Evolutionary conservation across 1,140 invertebrate species (phyloP).

Genomic region (Caenorhabditis inopinata): DNA sequence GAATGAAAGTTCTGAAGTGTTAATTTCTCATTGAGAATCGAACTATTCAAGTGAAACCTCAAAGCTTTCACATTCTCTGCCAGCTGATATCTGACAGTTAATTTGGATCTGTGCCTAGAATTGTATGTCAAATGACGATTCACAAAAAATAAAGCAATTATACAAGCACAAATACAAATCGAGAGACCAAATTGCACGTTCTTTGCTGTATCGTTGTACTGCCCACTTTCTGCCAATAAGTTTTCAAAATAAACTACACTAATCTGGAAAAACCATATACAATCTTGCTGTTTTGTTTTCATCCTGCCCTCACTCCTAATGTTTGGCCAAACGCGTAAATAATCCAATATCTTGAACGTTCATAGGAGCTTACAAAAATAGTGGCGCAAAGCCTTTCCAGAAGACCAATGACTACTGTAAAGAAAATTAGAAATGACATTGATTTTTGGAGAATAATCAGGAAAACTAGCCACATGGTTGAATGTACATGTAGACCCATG

Average conservation of each 20-base stretch:
- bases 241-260: not conserved
- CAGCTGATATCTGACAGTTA: conserved; percentile 17
- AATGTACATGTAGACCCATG: conserved; percentile 9
- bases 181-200: not conserved
- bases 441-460: not conserved
- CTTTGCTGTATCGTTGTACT: conserved; percentile 4
- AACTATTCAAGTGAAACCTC: not conserved
- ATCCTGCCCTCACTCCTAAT: not conserved
- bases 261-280: not conserved
- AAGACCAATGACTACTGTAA: conserved; percentile 32
- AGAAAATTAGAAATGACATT: not conserved
- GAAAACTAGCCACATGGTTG: conserved; percentile 29
- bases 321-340: not conserved
- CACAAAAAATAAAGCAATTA: not conserved
- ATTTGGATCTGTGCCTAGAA: not conserved
- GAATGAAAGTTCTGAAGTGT: conserved; percentile 17
- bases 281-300: not conserved
- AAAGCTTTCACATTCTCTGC: conserved; percentile 31
- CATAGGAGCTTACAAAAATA: conserved; percentile 25
- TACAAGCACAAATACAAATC: conserved; percentile 5
- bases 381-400: conserved; percentile 28
- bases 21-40: too few relatives aligned
- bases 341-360: conserved; percentile 16
- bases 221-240: not conserved
- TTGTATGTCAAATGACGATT: conserved; percentile 26